Conservation (phyloP, 2,113 vertebrate genomes). For the Corynorhinus townsendii region DNA sequence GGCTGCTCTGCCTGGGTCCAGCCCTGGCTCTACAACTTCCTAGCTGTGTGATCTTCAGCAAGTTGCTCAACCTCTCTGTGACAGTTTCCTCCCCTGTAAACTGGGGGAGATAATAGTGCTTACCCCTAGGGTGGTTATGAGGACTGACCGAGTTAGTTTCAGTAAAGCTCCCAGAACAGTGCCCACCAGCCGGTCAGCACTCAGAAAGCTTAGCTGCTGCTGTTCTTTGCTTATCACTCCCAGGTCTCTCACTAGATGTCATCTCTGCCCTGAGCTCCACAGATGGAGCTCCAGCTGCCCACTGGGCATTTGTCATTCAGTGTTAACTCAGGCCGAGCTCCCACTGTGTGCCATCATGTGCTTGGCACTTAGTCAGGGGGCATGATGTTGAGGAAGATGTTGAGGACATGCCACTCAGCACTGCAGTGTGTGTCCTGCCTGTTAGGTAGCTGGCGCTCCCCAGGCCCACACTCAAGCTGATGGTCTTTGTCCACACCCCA, state of each 20-base stretch:
- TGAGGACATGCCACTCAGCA: background rate
- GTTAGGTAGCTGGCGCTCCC: background rate
- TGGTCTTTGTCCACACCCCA: background rate
- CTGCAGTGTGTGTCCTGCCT: background rate
- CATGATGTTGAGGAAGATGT: background rate
- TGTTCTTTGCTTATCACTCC: background rate
- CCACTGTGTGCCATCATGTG: fast-evolving
- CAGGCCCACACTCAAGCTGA: background rate
- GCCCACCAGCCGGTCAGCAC: background rate
- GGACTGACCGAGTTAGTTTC: background rate
- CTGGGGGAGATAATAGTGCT: background rate
- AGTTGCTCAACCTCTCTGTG: background rate
- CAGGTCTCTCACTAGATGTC: background rate
- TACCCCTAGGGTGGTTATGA: background rate
- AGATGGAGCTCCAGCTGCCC: background rate
- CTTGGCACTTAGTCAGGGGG: background rate
- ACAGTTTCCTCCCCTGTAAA: background rate
- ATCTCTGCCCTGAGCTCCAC: background rate
- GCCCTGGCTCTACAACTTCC: background rate
- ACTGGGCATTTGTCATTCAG: background rate
- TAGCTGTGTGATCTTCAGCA: background rate
- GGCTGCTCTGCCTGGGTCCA: background rate
- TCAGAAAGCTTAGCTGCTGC: background rate
- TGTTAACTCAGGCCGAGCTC: background rate
- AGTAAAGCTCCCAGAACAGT: background rate